phyloP scores from a whole-genome alignment of 2,113 vertebrate species.

The Sphyrna mokarran region DNA sequence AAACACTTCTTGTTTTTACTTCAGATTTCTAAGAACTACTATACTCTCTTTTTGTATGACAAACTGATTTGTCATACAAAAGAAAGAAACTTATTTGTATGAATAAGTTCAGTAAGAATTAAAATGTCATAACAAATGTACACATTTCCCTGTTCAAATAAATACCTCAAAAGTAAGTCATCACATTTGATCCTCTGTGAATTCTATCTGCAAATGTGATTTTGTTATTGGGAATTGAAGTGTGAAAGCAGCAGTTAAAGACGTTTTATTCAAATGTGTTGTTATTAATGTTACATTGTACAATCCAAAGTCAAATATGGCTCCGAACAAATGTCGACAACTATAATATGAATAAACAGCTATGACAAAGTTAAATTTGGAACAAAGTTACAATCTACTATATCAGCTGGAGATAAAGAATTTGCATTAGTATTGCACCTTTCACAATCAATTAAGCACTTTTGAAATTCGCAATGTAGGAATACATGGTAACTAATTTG shows the following conservation, averaged over 20 bases:
- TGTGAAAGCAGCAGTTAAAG: not conserved
- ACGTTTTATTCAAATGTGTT: not conserved
- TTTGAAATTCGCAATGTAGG: not conserved
- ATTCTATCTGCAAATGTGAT: not conserved
- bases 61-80: too few relatives aligned
- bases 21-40: not conserved
- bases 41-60: not conserved
- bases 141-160: too few relatives aligned
- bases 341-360: not conserved
- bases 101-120: too few relatives aligned
- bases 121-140: too few relatives aligned
- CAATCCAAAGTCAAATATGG: not conserved
- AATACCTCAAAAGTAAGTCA: too few relatives aligned
- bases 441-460: not conserved
- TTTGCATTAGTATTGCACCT: not conserved
- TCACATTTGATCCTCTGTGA: too few relatives aligned
- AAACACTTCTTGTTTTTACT: not conserved
- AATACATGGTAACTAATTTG: not conserved
- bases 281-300: not conserved
- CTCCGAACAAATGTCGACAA: not conserved
- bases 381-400: not conserved
- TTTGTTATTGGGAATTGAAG: not conserved
- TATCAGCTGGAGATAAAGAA: not conserved
- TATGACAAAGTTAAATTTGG: not conserved
- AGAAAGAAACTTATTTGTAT: too few relatives aligned